Base-by-base conservation (phyloP, 2,113 vertebrate species). In the Pelmatolapia mariae region DNA sequence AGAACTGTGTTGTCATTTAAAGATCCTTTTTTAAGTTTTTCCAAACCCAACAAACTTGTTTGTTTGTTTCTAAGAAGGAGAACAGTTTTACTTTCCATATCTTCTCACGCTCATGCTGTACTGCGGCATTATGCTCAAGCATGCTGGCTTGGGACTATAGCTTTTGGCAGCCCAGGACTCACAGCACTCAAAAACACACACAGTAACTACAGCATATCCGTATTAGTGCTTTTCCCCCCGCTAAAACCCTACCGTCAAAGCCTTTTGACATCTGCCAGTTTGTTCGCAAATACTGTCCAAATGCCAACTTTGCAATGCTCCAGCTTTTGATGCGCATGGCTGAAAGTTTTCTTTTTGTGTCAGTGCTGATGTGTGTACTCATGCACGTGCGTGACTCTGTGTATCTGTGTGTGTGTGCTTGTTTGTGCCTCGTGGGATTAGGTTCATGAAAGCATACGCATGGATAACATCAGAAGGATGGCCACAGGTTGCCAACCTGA, bases 221-320 rank as follows among this genome's bases (percentile, higher is more conserved):
- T 94, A 95, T 96, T 95, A 94, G 88, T 88, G 88, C 50, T 90
- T 91, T 86, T 61, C 81, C 24, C 31, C 85, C 79, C 79, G 50
- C 88, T 93, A 92, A 96, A 95, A 93, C 89, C 94, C 92, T 82
- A 83, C 86, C 86, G 76, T 92, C 94, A 95, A 95, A 96, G 95
- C 95, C 93, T 94, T 93, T 93, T 95, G 94, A 96, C 94, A 96
- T 96, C 93, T 96, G 95, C 92, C 93, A 94, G 94, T 95, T 91
- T 93, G 90, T 94, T 94, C 88, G 22, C 91, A 94, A 95, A 96
- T 91, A 83, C 93, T 94, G 94, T 94, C 86, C 89, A 88, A 90
- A 91, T 94, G 95, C 93, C 95, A 95, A 89, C 79, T 93, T 88
- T 91, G 82, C 86, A 89, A 84, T 83, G 82, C 93, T 92, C 63